These are phyloP conservation scores for Phoxinus phoxinus DNA, from an alignment of 2,113 vertebrate genomes.

Conservation along the genomic window DNA sequence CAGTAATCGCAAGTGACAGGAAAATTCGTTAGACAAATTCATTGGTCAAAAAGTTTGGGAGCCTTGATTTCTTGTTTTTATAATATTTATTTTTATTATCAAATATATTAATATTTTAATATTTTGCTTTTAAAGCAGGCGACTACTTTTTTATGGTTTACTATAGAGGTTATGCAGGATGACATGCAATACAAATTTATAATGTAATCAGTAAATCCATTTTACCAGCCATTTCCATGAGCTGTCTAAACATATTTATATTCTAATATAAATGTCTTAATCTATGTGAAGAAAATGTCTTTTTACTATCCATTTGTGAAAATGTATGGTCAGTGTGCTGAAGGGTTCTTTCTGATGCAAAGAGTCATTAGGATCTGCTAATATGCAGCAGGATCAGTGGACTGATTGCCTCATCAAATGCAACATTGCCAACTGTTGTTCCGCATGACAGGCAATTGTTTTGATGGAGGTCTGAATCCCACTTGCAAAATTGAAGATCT, in stretches of 20 bases:
- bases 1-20: background rate
- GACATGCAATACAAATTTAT: background rate
- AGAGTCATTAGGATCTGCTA: slow-evolving; percentile 28
- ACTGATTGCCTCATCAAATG: slow-evolving; percentile 40
- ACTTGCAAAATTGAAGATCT: slow-evolving; percentile 33
- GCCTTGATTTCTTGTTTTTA: background rate
- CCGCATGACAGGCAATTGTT: slow-evolving; percentile 29
- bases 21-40: background rate
- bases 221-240: background rate
- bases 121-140: background rate
- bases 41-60: background rate
- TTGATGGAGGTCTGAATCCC: slow-evolving; percentile 38
- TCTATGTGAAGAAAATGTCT: background rate
- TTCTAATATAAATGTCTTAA: background rate
- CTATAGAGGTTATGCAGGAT: background rate
- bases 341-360: background rate
- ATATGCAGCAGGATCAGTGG: background rate
- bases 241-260: background rate
- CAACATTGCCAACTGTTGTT: slow-evolving; percentile 26
- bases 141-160: background rate
- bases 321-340: background rate
- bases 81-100: background rate
- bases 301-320: background rate
- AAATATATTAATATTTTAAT: background rate
- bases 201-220: background rate